Evolutionary conservation across 2,797 vertebrate species (phyloP).

Genomic region (Sphenodon punctatus): DNA sequence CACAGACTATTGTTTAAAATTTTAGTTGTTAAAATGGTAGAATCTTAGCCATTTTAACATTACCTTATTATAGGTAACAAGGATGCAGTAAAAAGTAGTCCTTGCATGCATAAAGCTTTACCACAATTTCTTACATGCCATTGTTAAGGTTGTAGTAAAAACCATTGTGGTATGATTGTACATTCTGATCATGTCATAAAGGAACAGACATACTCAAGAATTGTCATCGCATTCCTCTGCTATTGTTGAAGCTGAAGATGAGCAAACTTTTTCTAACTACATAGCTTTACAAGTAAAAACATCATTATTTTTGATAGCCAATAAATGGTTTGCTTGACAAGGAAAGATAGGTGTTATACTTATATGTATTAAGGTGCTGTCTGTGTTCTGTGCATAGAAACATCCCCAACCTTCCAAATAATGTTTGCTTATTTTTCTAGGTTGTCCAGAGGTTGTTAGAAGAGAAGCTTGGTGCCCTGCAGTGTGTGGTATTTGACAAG

Average conservation of each 20-base stretch:
- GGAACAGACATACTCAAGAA: neutral
- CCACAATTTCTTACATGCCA: neutral
- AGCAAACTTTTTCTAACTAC: neutral
- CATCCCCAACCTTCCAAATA: neutral
- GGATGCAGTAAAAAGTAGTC: neutral
- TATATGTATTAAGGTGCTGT: neutral
- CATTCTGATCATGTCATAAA: fast-evolving
- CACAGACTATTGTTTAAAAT: neutral
- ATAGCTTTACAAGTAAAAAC: neutral
- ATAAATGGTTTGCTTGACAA: neutral
- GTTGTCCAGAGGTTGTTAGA: conserved; percentile 91
- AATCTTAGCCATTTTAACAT: no score
- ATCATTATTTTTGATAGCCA: neutral
- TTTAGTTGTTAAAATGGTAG: neutral
- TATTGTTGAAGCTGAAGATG: neutral
- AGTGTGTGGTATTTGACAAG: conserved; percentile 89
- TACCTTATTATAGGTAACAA: no score
- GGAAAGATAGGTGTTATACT: neutral
- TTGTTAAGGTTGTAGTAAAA: neutral
- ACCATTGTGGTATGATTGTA: neutral
- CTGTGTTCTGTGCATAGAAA: neutral
- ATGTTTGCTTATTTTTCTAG: conserved; percentile 68
- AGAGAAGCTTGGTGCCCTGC: conserved; percentile 85
- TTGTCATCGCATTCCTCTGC: neutral
- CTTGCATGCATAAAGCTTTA: neutral